phyloP scores from a whole-genome alignment of 1,140 invertebrate species.

The Hestina assimilis region DNA sequence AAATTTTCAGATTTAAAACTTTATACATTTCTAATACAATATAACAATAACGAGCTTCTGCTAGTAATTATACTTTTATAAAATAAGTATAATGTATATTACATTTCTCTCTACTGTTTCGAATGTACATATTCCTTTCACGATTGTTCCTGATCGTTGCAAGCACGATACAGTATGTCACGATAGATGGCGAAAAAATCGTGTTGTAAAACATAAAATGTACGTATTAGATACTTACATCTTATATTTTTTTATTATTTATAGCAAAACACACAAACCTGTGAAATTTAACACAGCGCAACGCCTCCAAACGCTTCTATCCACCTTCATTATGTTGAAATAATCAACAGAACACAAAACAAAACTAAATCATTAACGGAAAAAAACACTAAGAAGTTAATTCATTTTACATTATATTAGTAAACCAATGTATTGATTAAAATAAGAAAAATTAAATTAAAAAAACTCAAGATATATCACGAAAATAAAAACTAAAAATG shows the following conservation, averaged over 20 bases:
- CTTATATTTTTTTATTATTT: too few relatives aligned
- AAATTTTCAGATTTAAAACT: too few relatives aligned
- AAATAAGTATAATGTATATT: background rate
- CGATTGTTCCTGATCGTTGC: conserved; percentile 8
- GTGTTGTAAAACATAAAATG: background rate
- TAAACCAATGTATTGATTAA: conserved; percentile 42
- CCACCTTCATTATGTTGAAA: conserved; percentile 71
- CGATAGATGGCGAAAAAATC: background rate
- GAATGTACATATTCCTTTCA: conserved; percentile 15
- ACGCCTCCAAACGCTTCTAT: conserved; percentile 55
- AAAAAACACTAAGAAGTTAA: conserved; percentile 37
- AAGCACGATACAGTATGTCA: background rate
- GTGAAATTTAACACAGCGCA: conserved; percentile 50
- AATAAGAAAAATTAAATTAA: conserved; percentile 40
- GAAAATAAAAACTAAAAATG: conserved; percentile 55
- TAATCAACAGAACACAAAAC: conserved; percentile 55
- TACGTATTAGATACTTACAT: too few relatives aligned
- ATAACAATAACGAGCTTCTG: too few relatives aligned
- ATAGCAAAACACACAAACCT: conserved; percentile 46
- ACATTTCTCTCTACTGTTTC: conserved; percentile 15
- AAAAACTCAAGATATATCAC: conserved; percentile 49
- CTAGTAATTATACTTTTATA: background rate
- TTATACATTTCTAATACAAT: too few relatives aligned
- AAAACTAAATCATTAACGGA: conserved; percentile 43
- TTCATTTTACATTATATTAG: conserved; percentile 47